Percentiles rank a stretch among this genome's conserved stretches.
These are phyloP conservation scores for Nettapus auritus DNA, from an alignment of 2,113 vertebrate species.

Conservation along the genomic window DNA sequence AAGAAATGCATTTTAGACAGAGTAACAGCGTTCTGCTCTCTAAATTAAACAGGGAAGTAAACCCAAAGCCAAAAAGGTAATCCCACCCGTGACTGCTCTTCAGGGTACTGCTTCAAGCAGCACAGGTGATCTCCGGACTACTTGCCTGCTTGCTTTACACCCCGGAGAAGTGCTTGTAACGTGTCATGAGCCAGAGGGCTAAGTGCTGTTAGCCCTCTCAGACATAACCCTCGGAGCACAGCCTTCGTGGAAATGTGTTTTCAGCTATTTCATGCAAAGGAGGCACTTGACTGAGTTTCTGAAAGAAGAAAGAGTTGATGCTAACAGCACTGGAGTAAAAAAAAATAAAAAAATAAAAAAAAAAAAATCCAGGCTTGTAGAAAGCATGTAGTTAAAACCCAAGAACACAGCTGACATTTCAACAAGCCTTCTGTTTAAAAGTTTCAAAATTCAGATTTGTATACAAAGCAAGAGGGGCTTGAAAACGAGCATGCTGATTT, in stretches of 20 bases:
- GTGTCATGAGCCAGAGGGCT: accelerated
- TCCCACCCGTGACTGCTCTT: neutral
- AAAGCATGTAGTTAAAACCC: neutral
- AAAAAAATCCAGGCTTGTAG: neutral
- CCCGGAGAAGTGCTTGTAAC: neutral
- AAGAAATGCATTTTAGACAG: neutral
- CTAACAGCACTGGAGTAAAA: neutral
- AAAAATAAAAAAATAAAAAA: neutral
- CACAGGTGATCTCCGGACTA: neutral
- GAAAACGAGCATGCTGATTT: neutral
- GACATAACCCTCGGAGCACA: neutral
- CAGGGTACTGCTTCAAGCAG: neutral
- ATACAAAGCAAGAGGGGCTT: neutral
- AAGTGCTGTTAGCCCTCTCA: neutral
- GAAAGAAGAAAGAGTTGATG: neutral
- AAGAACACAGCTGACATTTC: neutral
- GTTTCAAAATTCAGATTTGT: neutral
- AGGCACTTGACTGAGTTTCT: neutral
- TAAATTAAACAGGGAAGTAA: constrained; percentile 3
- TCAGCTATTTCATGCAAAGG: neutral
- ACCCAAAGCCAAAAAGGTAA: neutral
- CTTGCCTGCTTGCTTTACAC: neutral
- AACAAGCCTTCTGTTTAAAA: neutral
- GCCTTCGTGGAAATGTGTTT: neutral
- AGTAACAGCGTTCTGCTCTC: neutral